phyloP scores from a whole-genome alignment of 2,113 vertebrate genomes.

The Hemicordylus capensis region DNA sequence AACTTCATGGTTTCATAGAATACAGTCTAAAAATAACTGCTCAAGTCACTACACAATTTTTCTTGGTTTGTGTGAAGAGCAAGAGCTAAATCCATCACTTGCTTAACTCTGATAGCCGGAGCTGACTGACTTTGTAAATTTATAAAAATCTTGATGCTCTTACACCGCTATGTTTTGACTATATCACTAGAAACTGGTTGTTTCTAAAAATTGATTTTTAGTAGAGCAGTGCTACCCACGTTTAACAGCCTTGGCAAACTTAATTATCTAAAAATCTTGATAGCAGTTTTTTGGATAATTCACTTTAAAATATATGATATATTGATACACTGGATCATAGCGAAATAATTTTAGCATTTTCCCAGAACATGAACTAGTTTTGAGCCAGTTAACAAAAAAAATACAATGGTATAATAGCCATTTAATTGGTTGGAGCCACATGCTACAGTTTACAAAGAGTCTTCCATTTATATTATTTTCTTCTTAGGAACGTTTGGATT shows the following conservation, averaged over 20 bases:
- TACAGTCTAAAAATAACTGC: neutral
- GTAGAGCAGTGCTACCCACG: neutral
- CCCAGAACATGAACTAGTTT: neutral
- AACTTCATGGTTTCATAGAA: neutral
- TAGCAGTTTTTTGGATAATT: neutral
- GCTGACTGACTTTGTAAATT: neutral
- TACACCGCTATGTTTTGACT: neutral
- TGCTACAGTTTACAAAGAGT: neutral
- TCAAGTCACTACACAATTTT: neutral
- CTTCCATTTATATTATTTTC: neutral
- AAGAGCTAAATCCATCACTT: neutral
- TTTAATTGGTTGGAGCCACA: neutral
- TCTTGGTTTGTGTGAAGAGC: conserved; percentile 1
- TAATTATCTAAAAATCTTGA: too few relatives aligned
- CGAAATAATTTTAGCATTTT: neutral
- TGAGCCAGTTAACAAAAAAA: neutral
- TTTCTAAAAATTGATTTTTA: too few relatives aligned
- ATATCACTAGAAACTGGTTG: neutral
- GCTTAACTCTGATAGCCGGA: neutral
- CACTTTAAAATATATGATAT: neutral
- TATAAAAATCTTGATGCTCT: neutral
- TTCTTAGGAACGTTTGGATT: conserved; percentile 96
- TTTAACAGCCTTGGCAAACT: neutral
- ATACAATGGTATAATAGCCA: neutral
- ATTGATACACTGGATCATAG: neutral